Conservation (phyloP, 2,888 invertebrate species). For the Lypha dubia region DNA sequence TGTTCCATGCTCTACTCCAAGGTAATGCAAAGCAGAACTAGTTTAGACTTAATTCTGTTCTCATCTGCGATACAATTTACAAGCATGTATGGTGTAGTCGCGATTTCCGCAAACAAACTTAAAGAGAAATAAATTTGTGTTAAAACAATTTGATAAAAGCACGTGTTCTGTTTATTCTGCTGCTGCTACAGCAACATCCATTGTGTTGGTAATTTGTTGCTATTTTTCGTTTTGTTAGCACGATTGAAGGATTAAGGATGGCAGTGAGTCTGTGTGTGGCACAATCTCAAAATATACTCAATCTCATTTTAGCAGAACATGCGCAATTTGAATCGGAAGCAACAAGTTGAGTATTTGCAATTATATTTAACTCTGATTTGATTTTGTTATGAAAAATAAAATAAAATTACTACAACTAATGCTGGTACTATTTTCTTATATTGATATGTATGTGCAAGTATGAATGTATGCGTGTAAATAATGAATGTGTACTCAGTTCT, state of each 20-base stretch:
- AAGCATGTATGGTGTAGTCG: too few species aligned
- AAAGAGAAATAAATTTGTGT: constrained; percentile 8
- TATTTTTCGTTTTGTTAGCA: constrained; percentile 4
- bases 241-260: constrained; percentile 5
- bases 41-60: too few species aligned
- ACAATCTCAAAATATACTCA: constrained; percentile 12
- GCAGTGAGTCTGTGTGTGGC: background rate
- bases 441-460: background rate
- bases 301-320: constrained; percentile 22
- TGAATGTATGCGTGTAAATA: too few species aligned
- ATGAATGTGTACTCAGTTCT: background rate
- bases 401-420: background rate
- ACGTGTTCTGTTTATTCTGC: constrained; percentile 35
- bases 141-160: constrained; percentile 13
- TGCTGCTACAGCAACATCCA: background rate
- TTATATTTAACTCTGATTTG: constrained; percentile 9
- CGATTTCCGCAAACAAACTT: background rate
- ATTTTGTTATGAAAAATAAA: background rate
- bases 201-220: constrained; percentile 29
- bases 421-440: background rate
- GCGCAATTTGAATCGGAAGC: constrained; percentile 40
- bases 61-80: too few species aligned
- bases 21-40: too few species aligned
- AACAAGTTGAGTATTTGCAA: constrained; percentile 43
- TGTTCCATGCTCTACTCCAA: too few species aligned